Conservation (phyloP, 2,113 vertebrate genomes). For the Paradoxurus hermaphroditus region DNA sequence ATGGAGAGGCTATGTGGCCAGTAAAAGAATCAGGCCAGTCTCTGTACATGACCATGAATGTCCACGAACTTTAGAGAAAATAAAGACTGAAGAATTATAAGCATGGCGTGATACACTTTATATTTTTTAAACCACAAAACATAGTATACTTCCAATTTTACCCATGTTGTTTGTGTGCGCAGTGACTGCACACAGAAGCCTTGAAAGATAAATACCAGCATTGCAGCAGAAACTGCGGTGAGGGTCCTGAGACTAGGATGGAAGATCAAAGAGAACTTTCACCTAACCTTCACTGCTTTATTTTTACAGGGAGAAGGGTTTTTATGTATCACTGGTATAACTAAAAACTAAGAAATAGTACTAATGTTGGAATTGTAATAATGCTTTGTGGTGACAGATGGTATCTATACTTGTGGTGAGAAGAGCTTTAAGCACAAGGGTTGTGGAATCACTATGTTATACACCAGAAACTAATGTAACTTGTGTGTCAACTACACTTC, state of each 20-base stretch:
- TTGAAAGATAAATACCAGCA: not conserved
- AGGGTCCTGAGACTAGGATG: not conserved
- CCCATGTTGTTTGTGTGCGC: not conserved
- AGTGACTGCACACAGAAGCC: not conserved
- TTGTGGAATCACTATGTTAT: not conserved
- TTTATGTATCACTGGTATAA: not conserved
- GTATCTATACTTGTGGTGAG: not conserved
- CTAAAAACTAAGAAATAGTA: not conserved
- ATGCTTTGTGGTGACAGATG: not conserved
- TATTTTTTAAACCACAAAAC: slow-evolving; percentile 41
- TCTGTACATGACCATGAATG: not conserved
- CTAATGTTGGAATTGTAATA: not conserved
- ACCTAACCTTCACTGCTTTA: not conserved
- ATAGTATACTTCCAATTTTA: not conserved
- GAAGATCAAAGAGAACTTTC: not conserved
- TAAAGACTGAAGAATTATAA: not conserved
- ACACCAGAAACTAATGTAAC: not conserved
- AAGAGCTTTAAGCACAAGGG: not conserved
- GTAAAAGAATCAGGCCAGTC: not conserved
- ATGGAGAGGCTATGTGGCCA: not conserved
- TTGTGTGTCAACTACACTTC: not conserved
- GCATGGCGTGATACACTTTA: not conserved
- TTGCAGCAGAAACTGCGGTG: not conserved
- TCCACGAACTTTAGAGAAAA: not conserved
- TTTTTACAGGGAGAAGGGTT: not conserved